These are phyloP conservation scores for Taurulus bubalis DNA, from an alignment of 2,113 vertebrate species.

Conservation along the genomic window DNA sequence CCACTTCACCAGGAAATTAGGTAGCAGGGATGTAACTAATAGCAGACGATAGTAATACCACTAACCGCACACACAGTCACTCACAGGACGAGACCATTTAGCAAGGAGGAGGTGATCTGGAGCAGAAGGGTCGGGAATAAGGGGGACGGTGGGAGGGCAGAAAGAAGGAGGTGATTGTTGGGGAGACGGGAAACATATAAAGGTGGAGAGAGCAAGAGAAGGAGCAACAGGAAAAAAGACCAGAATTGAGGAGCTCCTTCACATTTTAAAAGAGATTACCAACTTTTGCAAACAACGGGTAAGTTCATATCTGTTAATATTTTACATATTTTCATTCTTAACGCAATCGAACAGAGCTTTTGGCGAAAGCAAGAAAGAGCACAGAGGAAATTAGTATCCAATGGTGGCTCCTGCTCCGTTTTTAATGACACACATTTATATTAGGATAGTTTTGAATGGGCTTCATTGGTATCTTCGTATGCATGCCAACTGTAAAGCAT, in stretches of 20 bases:
- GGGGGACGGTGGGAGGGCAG: conserved; percentile 54
- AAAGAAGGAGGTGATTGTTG: conserved; percentile 70
- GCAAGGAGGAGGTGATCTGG: conserved; percentile 58
- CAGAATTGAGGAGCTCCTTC: not conserved
- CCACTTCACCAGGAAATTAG: not conserved
- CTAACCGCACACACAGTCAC: conserved; percentile 19
- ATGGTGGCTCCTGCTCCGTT: not conserved
- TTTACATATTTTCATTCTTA: not conserved
- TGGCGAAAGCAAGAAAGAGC: conserved; percentile 5
- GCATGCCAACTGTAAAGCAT: not conserved
- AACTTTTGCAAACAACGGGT: conserved; percentile 54
- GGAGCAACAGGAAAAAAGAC: conserved; percentile 49
- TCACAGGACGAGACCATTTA: conserved; percentile 28
- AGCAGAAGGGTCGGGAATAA: conserved; percentile 19
- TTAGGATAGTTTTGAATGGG: conserved; percentile 21
- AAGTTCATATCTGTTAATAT: conserved; percentile 14
- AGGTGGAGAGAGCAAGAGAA: conserved; percentile 37
- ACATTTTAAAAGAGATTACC: not conserved
- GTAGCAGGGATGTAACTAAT: conserved; percentile 35
- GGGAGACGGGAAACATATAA: conserved; percentile 50
- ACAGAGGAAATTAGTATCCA: conserved; percentile 15
- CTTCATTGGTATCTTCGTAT: conserved; percentile 1
- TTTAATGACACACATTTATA: not conserved
- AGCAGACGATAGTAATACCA: not conserved
- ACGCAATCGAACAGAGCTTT: not conserved